Conservation (phyloP, 2,113 vertebrate species). For the Phalacrocorax pelagicus region DNA sequence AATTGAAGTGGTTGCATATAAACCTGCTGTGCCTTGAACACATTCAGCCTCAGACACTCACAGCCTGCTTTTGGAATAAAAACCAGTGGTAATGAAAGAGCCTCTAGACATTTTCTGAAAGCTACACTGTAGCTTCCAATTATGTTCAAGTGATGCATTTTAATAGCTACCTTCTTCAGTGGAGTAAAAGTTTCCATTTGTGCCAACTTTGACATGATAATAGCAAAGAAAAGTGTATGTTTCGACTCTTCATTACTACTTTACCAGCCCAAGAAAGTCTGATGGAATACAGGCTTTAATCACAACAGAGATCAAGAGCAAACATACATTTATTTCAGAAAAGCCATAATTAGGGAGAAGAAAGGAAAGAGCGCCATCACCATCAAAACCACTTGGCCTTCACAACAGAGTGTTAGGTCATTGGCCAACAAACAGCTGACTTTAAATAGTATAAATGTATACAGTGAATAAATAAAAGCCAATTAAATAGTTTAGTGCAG, state of each 20-base stretch:
- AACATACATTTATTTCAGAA: background rate
- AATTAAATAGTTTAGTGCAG: background rate
- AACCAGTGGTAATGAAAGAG: background rate
- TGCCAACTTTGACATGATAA: slow-evolving; percentile 46
- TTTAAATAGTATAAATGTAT: background rate
- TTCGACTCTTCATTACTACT: background rate
- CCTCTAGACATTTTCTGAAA: background rate
- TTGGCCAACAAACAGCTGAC: background rate
- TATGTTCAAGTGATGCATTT: background rate
- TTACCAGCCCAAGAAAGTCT: background rate
- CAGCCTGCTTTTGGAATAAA: background rate
- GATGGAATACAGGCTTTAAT: background rate
- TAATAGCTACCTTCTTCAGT: background rate
- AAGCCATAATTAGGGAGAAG: slow-evolving; percentile 19
- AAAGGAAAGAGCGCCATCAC: background rate
- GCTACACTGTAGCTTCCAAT: background rate
- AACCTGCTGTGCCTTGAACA: background rate
- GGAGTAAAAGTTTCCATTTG: background rate
- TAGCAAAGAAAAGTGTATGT: background rate
- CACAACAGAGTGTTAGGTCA: background rate
- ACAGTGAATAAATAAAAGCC: background rate
- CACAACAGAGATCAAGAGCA: background rate
- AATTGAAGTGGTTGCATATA: background rate
- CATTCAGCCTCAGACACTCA: background rate
- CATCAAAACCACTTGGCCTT: background rate